Percentiles rank a stretch among this genome's conserved stretches.
Evolutionary conservation across 2,888 invertebrate genomes (phyloP).

Genomic region (Chouioia cunea): DNA sequence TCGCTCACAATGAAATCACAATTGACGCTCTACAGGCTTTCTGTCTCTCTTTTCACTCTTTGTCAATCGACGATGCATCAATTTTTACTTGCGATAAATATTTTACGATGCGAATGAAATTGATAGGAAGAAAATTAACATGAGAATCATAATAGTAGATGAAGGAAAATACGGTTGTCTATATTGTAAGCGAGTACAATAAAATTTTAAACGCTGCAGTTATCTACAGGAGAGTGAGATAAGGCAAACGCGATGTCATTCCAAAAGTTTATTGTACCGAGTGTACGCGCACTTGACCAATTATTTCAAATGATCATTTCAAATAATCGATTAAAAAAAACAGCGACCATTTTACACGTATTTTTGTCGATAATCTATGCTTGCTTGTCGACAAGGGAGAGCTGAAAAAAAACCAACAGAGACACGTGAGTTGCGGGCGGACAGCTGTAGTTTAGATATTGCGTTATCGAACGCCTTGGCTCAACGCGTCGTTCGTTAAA

Average conservation of each 20-base stretch:
- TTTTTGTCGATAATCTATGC: background rate
- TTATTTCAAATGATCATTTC: slow-evolving; percentile 5
- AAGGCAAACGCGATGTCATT: slow-evolving; percentile 1
- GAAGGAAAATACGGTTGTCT: slow-evolving; percentile 36
- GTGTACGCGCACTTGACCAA: slow-evolving; percentile 9
- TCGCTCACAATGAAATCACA: slow-evolving; percentile 18
- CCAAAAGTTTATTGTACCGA: slow-evolving; percentile 10
- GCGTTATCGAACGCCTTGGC: slow-evolving; percentile 28
- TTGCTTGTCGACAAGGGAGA: slow-evolving; percentile 11
- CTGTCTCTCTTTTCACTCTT: slow-evolving; percentile 49
- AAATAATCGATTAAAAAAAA: no score
- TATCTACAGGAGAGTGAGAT: slow-evolving; percentile 58
- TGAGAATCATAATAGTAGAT: slow-evolving; percentile 57
- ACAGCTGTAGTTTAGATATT: slow-evolving; percentile 45
- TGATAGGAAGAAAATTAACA: slow-evolving; percentile 64
- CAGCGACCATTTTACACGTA: background rate
- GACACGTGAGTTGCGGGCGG: background rate
- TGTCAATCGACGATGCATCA: slow-evolving; percentile 35
- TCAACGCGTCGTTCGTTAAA: slow-evolving; percentile 33
- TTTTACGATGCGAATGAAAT: background rate
- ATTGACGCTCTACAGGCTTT: slow-evolving; percentile 39
- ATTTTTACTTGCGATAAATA: slow-evolving; percentile 33
- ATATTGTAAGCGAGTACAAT: no score
- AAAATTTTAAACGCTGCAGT: no score
- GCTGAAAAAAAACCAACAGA: slow-evolving; percentile 6